Percentiles rank a stretch among this genome's conserved stretches.
Conservation (phyloP, 1,140 invertebrate genomes). For the Hyposmocoma kahamanoa region DNA sequence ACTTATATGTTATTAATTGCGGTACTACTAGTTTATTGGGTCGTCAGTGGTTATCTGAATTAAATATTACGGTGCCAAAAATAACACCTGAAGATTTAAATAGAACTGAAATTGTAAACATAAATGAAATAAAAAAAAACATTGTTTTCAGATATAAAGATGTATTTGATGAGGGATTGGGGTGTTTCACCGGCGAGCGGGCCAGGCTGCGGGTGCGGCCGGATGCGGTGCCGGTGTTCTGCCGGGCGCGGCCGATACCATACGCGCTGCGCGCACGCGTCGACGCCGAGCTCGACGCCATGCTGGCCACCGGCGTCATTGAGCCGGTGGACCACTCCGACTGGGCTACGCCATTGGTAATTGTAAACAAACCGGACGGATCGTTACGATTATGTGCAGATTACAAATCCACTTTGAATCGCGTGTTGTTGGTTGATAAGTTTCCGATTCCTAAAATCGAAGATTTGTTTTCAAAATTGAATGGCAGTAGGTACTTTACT, state of each 20-base stretch:
- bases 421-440: conserved; percentile 12
- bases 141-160: not conserved
- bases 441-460: conserved; percentile 13
- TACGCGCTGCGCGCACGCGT: too few species aligned
- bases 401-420: conserved; percentile 26
- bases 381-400: conserved; percentile 20
- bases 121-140: not conserved
- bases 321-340: conserved; percentile 19
- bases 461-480: conserved; percentile 6
- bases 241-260: not conserved
- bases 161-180: not conserved
- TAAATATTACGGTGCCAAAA: not conserved
- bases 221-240: not conserved
- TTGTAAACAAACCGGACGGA: conserved; percentile 25
- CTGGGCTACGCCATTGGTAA: conserved; percentile 27
- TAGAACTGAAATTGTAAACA: not conserved
- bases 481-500: conserved; percentile 24
- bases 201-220: not conserved
- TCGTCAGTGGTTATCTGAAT: not conserved
- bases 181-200: not conserved
- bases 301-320: too few species aligned
- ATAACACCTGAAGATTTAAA: not conserved
- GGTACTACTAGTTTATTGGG: not conserved
- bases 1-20: not conserved
- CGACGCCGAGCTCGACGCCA: too few species aligned